Evolutionary conservation across 2,797 vertebrate species (phyloP), one percentile per base, ranked within the genome.

Genomic region (Scyliorhinus canicula): DNA sequence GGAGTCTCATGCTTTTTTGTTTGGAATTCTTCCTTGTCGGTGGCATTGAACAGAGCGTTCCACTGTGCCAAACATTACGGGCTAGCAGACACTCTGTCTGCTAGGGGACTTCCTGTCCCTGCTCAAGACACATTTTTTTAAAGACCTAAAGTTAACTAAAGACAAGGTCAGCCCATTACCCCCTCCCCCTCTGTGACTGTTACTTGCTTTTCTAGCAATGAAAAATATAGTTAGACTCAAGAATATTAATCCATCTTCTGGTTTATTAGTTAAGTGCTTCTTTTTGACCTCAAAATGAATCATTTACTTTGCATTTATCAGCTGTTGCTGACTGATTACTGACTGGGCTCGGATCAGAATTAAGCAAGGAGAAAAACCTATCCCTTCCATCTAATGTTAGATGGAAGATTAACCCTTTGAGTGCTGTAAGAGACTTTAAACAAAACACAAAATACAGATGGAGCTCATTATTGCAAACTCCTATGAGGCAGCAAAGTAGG

Each of bases 61-160:
- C 67, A 74, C 93, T 94, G 93, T 74, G 93, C 96, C 96, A 96
- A 95, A 55, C 93, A 95, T 95, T 95, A 95, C 90, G 82, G 94
- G n/a, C 95, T 96, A 95, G 96, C 96, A 97, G 97, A 97, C 97
- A 97, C 96, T 96, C 95, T 97, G 97, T 97, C 97, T 97, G 97
- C 97, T 91, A 93, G 63, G 97, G 97, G 97, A 97, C 97, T 97
- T 97, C 97, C 97, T 96, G 97, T 97, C 97, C 97, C 97, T 95
- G 95, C 95, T 96, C 96, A 95, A 95, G 95, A 96, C 96, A 96
- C 96, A 96, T 95, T 96, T 96, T 60, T 93, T 95, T 95, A 95
- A 95, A 96, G 96, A 69, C 96, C 95, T 95, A 82, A 95, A 93
- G 95, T 88, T 94, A 95, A 95, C 84, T 95, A 96, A 96, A 96